Evolutionary conservation across 2,888 invertebrate genomes (phyloP).

Genomic region (Hedya salicella): DNA sequence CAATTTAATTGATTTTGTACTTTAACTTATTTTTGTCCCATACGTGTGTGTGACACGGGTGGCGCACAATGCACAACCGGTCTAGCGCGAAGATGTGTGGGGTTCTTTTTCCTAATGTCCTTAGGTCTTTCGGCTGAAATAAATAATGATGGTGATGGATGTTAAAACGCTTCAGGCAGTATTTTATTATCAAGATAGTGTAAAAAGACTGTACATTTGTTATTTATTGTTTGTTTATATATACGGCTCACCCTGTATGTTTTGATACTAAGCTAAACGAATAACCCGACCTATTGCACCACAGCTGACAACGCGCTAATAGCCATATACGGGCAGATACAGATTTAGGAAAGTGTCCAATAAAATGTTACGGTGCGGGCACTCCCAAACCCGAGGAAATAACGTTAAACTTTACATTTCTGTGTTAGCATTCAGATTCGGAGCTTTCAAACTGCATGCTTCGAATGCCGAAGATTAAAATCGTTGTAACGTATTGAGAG

Average conservation of each 20-base stretch:
- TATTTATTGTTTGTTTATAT: too few relatives aligned
- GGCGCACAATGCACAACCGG: too few relatives aligned
- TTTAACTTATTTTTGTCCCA: too few relatives aligned
- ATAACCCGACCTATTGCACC: conserved; percentile 60
- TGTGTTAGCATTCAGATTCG: neutral
- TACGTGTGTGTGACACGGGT: too few relatives aligned
- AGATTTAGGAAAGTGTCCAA: conserved; percentile 29
- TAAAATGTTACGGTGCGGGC: conserved; percentile 14
- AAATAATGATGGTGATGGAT: too few relatives aligned
- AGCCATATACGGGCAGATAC: conserved; percentile 30
- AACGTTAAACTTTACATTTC: neutral
- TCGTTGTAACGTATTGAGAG: neutral
- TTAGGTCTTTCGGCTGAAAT: too few relatives aligned
- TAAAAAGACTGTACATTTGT: too few relatives aligned
- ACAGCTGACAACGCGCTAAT: conserved; percentile 27
- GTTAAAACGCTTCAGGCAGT: too few relatives aligned
- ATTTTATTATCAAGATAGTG: too few relatives aligned
- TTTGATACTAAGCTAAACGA: conserved; percentile 58
- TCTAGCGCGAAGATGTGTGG: too few relatives aligned
- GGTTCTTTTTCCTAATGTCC: too few relatives aligned
- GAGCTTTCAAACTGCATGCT: neutral
- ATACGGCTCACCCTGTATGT: conserved; percentile 1
- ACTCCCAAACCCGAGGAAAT: conserved; percentile 9
- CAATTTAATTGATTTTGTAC: too few relatives aligned
- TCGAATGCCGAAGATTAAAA: neutral